A percentile compares a stretch with the other conserved stretches of the same genome.
Conservation (phyloP, 2,113 vertebrate species). For the Centropus bengalensis region DNA sequence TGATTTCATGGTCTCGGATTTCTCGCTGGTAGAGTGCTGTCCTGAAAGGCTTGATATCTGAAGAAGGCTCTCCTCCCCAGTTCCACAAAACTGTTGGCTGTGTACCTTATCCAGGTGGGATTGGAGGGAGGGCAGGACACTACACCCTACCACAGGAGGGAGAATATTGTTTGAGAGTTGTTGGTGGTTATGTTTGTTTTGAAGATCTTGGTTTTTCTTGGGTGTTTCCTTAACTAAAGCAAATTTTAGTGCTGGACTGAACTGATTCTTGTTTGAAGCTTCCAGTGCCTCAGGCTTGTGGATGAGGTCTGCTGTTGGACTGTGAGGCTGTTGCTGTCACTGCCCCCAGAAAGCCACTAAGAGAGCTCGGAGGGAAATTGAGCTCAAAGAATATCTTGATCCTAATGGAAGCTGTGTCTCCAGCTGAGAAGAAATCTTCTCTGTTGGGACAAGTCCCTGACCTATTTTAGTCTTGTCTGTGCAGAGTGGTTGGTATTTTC, state of each 20-base stretch:
- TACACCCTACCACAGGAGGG: neutral
- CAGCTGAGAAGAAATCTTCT: neutral
- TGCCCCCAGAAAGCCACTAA: neutral
- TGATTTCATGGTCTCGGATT: slow-evolving; percentile 64
- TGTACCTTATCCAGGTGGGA: neutral
- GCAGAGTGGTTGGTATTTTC: neutral
- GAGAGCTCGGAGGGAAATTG: fast-evolving
- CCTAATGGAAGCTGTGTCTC: neutral
- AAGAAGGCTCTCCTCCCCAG: neutral
- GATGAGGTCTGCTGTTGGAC: neutral
- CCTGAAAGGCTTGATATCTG: neutral
- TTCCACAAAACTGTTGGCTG: slow-evolving; percentile 12
- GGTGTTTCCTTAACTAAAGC: neutral
- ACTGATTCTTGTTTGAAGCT: neutral
- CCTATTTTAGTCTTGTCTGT: neutral
- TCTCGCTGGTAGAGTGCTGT: slow-evolving; percentile 18
- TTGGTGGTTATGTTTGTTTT: neutral
- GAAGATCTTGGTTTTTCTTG: neutral
- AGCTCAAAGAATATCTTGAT: neutral
- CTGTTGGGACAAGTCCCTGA: neutral
- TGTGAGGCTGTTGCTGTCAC: neutral
- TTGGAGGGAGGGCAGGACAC: neutral
- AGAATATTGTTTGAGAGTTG: neutral
- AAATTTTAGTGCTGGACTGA: neutral
- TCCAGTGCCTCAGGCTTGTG: neutral